A percentile compares a stretch with the other conserved stretches of the same genome.
phyloP scores from a whole-genome alignment of 2,113 vertebrate genomes.

The Antechinus stuartii region DNA sequence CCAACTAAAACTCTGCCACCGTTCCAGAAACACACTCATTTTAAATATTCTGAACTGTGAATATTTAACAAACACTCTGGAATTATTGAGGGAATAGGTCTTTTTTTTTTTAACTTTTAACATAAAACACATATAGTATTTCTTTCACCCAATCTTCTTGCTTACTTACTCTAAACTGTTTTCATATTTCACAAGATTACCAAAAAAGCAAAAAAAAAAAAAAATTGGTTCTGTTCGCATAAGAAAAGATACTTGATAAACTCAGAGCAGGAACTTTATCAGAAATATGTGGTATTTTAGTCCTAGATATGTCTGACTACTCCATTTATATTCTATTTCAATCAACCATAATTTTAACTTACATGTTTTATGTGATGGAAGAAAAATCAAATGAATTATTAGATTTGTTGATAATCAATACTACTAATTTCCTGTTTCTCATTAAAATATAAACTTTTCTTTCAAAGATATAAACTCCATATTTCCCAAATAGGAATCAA shows the following conservation, averaged over 20 bases:
- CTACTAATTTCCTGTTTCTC: conserved; percentile 7
- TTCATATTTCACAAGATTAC: conserved; percentile 29
- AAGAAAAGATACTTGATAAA: neutral
- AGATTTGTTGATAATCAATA: neutral
- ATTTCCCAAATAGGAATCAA: conserved; percentile 55
- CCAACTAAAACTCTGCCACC: conserved; percentile 22
- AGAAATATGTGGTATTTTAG: neutral
- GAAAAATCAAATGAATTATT: conserved; percentile 33
- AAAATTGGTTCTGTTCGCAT: conserved; percentile 22
- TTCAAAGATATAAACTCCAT: conserved; percentile 14
- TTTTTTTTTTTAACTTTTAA: neutral
- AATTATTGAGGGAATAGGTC: neutral
- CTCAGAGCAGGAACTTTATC: neutral
- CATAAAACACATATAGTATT: neutral
- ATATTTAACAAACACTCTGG: neutral
- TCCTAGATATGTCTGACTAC: neutral
- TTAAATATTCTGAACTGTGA: conserved; percentile 4
- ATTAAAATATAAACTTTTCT: conserved; percentile 41
- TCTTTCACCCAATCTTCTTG: neutral
- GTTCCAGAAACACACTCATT: conserved; percentile 17
- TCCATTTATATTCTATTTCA: neutral
- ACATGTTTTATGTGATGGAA: neutral
- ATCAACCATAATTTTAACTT: conserved; percentile 14
- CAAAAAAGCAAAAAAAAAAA: conserved; percentile 16
- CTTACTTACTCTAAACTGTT: neutral